Conservation (phyloP, 2,113 vertebrate species). For the Conger conger region DNA sequence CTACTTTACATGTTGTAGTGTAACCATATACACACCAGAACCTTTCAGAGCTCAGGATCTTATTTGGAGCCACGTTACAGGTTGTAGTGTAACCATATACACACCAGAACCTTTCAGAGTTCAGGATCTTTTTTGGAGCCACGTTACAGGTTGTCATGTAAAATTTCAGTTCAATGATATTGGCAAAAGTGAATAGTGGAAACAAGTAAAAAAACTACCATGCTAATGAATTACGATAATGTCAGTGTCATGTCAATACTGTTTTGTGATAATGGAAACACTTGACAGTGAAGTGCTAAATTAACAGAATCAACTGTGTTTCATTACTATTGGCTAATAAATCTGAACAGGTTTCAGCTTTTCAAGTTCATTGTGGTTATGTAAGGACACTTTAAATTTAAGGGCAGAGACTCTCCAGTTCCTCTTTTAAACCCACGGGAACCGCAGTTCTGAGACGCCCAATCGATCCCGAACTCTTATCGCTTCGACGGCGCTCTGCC, state of each 20-base stretch:
- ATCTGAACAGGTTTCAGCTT: neutral
- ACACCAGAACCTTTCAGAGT: too few relatives aligned
- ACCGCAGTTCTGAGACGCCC: neutral
- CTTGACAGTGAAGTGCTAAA: neutral
- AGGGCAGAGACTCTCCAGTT: neutral
- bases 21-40: too few relatives aligned
- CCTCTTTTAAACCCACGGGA: neutral
- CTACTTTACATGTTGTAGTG: too few relatives aligned
- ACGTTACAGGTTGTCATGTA: too few relatives aligned
- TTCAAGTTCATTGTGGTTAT: neutral
- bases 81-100: too few relatives aligned
- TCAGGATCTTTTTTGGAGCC: too few relatives aligned
- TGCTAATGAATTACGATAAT: neutral
- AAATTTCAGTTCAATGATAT: too few relatives aligned
- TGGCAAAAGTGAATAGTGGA: neutral
- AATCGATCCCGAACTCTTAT: neutral
- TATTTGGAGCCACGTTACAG: too few relatives aligned
- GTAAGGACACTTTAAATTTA: neutral
- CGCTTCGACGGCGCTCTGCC: neutral
- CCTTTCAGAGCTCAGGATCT: too few relatives aligned
- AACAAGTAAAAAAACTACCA: neutral
- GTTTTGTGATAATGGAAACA: neutral
- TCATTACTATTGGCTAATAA: neutral
- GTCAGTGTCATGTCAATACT: neutral
- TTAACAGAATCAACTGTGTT: neutral